Conservation (phyloP, 2,113 vertebrate species). For the Gnathonemus longibarbis region DNA sequence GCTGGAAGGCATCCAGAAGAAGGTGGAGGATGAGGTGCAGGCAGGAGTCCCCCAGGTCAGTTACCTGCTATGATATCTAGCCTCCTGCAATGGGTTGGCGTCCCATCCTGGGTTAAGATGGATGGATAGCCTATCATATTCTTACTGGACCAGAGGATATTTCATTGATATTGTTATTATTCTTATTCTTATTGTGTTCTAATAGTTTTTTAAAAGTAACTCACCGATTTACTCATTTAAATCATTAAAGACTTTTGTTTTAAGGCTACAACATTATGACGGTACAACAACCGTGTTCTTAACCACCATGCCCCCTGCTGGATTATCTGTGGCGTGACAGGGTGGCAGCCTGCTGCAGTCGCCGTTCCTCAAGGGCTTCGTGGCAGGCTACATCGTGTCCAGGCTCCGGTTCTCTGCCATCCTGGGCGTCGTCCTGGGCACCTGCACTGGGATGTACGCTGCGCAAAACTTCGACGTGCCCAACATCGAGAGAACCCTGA, state of each 20-base stretch:
- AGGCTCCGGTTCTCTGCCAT: constrained; percentile 85
- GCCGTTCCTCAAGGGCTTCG: constrained; percentile 86
- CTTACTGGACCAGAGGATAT: neutral
- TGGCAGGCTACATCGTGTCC: constrained; percentile 85
- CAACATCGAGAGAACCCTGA: constrained; percentile 79
- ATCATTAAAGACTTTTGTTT: neutral
- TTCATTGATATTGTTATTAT: neutral
- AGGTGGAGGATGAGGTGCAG: constrained; percentile 76
- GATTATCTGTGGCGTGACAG: constrained; percentile 43
- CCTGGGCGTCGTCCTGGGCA: constrained; percentile 76
- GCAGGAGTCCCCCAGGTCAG: constrained; percentile 73
- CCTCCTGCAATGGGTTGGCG: neutral
- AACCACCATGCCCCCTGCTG: neutral
- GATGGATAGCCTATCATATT: neutral
- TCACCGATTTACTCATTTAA: neutral
- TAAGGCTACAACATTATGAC: neutral
- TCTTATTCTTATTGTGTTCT: neutral
- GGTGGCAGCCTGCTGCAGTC: constrained; percentile 75
- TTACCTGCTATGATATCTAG: neutral
- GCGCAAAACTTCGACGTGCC: constrained; percentile 81
- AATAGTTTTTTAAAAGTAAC: neutral
- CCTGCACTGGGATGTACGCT: constrained; percentile 77
- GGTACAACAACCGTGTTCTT: neutral
- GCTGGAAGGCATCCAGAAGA: constrained; percentile 75
- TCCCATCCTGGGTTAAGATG: neutral